These are phyloP conservation scores for Hypotaenidia okinawae DNA, from an alignment of 2,797 vertebrate species.

Conservation along the genomic window DNA sequence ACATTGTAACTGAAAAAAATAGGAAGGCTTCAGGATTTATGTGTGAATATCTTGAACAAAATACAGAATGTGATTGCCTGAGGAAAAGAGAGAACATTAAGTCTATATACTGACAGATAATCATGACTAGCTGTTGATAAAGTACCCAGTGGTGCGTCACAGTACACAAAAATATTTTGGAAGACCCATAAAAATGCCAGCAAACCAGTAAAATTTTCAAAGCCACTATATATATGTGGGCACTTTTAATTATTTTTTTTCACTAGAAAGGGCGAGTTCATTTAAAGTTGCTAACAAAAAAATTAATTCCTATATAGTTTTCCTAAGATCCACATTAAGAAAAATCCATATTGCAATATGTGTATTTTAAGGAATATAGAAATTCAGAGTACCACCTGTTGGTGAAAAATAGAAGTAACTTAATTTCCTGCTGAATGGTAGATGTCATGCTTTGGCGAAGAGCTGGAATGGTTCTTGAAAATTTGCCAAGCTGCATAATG, in stretches of 20 bases:
- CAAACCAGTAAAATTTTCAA: background rate
- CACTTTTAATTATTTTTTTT: background rate
- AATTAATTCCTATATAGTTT: background rate
- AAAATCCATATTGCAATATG: background rate
- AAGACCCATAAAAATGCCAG: background rate
- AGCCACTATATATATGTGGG: background rate
- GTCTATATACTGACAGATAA: background rate
- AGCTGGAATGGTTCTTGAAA: background rate
- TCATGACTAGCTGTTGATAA: background rate
- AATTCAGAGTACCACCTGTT: conserved; percentile 31
- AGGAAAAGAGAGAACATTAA: background rate
- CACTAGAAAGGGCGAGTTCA: background rate
- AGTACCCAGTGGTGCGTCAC: background rate
- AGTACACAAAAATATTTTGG: background rate
- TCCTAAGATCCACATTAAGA: background rate
- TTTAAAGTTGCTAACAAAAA: background rate
- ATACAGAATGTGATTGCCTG: background rate
- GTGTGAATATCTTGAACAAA: background rate
- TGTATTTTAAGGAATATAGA: conserved; percentile 17
- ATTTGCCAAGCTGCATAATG: background rate
- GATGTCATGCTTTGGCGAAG: background rate
- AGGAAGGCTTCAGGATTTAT: background rate
- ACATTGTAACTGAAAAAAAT: background rate
- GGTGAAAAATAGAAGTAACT: background rate
- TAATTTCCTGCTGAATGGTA: background rate